Evolutionary conservation across 2,113 vertebrate genomes (phyloP).

Genomic region (Sciurus niger): DNA sequence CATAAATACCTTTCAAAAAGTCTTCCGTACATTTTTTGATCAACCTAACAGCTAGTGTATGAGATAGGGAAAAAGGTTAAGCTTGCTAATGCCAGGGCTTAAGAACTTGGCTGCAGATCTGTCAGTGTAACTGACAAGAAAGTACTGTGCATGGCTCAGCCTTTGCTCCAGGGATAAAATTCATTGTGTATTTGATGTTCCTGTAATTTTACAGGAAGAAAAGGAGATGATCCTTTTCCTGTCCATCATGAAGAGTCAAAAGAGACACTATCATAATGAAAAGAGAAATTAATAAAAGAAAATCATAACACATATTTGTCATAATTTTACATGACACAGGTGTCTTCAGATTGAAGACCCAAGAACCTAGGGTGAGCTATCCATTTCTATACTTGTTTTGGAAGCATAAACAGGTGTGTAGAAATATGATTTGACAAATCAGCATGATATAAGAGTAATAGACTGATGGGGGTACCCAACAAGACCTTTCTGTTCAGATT

Average conservation of each 20-base stretch:
- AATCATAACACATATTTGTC: too few species aligned
- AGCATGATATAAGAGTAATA: too few species aligned
- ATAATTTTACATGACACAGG: background rate
- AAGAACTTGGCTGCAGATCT: rapidly evolving
- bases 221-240: background rate
- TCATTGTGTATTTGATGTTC: background rate
- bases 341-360: background rate
- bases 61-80: rapidly evolving
- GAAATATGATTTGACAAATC: background rate
- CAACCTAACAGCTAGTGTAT: background rate
- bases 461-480: rapidly evolving
- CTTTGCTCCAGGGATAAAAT: background rate
- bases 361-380: background rate
- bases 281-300: background rate
- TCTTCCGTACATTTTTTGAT: background rate
- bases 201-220: background rate
- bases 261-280: background rate
- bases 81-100: rapidly evolving
- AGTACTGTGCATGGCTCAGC: rapidly evolving
- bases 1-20: background rate
- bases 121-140: too few species aligned
- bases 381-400: too few species aligned
- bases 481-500: background rate
- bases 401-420: background rate
- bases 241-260: too few species aligned